phyloP scores from a whole-genome alignment of 2,113 vertebrate genomes.

The Amphiprion ocellaris region DNA sequence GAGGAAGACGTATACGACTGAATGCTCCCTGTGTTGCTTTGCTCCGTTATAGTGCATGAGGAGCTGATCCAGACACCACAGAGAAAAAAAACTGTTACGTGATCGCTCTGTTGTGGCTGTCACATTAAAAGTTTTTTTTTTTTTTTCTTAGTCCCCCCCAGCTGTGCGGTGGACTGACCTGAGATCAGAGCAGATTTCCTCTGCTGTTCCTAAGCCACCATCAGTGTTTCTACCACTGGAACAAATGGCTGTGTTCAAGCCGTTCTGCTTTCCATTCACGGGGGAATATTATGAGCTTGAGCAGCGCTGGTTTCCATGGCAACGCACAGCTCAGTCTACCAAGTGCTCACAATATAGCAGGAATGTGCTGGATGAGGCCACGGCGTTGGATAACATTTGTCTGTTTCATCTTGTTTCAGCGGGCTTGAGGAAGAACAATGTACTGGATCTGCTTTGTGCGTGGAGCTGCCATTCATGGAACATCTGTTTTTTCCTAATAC shows the following conservation, averaged over 20 bases:
- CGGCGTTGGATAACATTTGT: constrained; percentile 62
- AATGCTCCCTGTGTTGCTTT: background rate
- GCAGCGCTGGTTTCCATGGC: constrained; percentile 90
- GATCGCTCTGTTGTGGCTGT: constrained; percentile 6
- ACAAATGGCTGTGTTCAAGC: constrained; percentile 64
- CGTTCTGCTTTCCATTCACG: constrained; percentile 78
- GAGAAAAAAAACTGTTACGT: background rate
- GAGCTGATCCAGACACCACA: background rate
- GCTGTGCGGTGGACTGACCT: background rate
- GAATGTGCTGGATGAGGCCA: constrained; percentile 78
- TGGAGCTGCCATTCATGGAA: constrained; percentile 52
- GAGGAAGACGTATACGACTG: too few species aligned
- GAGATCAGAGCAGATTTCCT: constrained; percentile 22
- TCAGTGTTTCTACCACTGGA: constrained; percentile 60
- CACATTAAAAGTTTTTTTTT: background rate
- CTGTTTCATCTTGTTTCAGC: constrained; percentile 57
- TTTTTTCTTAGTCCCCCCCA: too few species aligned
- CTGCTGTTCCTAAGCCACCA: constrained; percentile 38
- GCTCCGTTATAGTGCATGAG: background rate
- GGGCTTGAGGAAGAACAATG: constrained; percentile 49
- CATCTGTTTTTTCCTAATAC: constrained; percentile 36
- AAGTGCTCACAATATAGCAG: constrained; percentile 82
- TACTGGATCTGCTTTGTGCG: constrained; percentile 39
- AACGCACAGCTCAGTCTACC: constrained; percentile 86
- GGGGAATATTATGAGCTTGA: constrained; percentile 88